phyloP scores from a whole-genome alignment of 2,888 invertebrate genomes.

The Hydropsyche betteni region DNA sequence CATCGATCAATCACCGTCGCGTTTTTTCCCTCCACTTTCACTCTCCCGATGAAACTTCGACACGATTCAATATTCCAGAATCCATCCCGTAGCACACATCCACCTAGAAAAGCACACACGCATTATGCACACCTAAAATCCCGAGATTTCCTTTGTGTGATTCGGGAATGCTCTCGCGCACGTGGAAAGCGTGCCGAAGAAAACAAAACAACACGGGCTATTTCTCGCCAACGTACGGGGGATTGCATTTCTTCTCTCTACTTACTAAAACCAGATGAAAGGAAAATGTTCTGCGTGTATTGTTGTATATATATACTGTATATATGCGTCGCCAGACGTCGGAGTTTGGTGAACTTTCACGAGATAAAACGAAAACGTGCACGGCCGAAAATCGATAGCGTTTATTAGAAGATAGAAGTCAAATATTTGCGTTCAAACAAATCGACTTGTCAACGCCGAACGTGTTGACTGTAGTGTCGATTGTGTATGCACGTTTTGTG shows the following conservation, averaged over 20 bases:
- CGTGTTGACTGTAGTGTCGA: too few species aligned
- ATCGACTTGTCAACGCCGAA: too few species aligned
- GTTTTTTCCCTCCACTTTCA: too few species aligned
- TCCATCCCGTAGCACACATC: too few species aligned
- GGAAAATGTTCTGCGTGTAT: background rate
- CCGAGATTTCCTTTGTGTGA: background rate
- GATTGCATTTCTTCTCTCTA: background rate
- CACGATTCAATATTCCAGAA: too few species aligned
- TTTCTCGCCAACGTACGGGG: slow-evolving; percentile 4
- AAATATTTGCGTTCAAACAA: too few species aligned
- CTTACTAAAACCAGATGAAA: slow-evolving; percentile 9
- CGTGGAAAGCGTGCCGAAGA: slow-evolving; percentile 2
- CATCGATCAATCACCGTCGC: too few species aligned
- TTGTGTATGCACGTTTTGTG: too few species aligned
- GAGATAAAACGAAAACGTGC: slow-evolving; percentile 1
- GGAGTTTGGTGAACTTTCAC: slow-evolving; percentile 20
- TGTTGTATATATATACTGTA: too few species aligned
- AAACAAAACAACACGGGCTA: slow-evolving; percentile 1
- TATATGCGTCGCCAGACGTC: background rate
- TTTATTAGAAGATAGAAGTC: too few species aligned
- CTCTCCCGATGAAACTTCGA: too few species aligned
- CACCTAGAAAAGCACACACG: too few species aligned
- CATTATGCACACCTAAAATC: background rate
- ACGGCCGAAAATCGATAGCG: background rate
- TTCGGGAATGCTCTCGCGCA: background rate